Conservation (phyloP, 2,888 invertebrate genomes). For the Agrotis clavis region DNA sequence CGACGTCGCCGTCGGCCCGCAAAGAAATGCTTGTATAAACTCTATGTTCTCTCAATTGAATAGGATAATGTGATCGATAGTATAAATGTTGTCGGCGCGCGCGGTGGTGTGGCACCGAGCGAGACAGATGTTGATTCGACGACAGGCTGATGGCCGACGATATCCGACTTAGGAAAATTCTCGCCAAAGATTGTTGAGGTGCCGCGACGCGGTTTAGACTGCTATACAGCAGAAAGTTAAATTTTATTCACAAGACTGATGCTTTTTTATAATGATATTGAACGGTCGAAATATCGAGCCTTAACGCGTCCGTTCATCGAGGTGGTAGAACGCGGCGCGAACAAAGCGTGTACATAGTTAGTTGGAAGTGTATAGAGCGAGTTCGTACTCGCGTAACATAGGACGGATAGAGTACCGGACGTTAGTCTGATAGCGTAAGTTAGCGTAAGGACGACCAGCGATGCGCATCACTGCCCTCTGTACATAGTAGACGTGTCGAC, state of each 20-base stretch:
- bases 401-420: conserved; percentile 72
- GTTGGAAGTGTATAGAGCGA: conserved; percentile 77
- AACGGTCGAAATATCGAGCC: conserved; percentile 70
- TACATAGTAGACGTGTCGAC: conserved; percentile 81
- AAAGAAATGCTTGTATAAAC: conserved; percentile 24
- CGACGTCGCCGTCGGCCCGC: conserved; percentile 35
- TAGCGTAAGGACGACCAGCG: conserved; percentile 83
- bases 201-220: conserved; percentile 74
- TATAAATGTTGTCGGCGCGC: conserved; percentile 25
- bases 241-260: conserved; percentile 89
- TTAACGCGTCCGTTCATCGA: conserved; percentile 67
- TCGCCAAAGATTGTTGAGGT: conserved; percentile 85
- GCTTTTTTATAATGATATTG: conserved; percentile 87
- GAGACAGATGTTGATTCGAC: conserved; percentile 81
- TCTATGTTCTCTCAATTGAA: conserved; percentile 37
- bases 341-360: conserved; percentile 84
- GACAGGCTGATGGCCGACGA: conserved; percentile 67
- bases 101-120: conserved; percentile 57
- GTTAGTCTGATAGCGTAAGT: conserved; percentile 82
- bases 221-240: conserved; percentile 77
- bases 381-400: conserved; percentile 71
- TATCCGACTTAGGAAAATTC: conserved; percentile 72
- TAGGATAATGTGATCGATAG: conserved; percentile 42
- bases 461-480: conserved; percentile 88
- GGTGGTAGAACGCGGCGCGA: conserved; percentile 67